phyloP scores from a whole-genome alignment of 1,140 invertebrate species.

The Drosophila chauvacae region DNA sequence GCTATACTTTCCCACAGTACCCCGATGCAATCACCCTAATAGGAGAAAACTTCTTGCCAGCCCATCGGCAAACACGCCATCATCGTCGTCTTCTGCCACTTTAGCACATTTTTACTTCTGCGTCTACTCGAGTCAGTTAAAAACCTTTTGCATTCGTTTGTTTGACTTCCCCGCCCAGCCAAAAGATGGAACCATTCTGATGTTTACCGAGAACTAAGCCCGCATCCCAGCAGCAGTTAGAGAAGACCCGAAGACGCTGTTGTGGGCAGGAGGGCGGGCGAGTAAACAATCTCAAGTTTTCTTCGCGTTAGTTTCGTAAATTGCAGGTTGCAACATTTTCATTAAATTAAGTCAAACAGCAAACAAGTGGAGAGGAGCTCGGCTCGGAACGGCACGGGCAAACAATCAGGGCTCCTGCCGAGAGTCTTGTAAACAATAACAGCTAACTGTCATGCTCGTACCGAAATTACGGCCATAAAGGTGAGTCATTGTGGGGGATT shows the following conservation, averaged over 20 bases:
- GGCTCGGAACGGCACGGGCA: constrained; percentile 21
- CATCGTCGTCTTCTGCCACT: constrained; percentile 36
- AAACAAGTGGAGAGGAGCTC: constrained; percentile 53
- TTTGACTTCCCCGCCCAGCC: constrained; percentile 56
- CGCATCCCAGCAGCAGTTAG: constrained; percentile 49
- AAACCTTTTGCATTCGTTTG: constrained; percentile 68
- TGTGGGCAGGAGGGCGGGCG: constrained; percentile 14
- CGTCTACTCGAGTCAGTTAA: constrained; percentile 45
- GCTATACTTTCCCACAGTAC: constrained; percentile 1
- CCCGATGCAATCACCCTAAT: constrained; percentile 43
- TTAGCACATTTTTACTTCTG: constrained; percentile 47
- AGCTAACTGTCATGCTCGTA: constrained; percentile 41
- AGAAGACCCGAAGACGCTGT: constrained; percentile 25
- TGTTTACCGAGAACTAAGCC: constrained; percentile 72
- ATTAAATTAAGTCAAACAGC: constrained; percentile 81
- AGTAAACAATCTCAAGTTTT: constrained; percentile 76
- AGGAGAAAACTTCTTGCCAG: constrained; percentile 11
- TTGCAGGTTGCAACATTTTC: constrained; percentile 83
- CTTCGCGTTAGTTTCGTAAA: constrained; percentile 73
- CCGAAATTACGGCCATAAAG: constrained; percentile 42
- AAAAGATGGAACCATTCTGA: constrained; percentile 44
- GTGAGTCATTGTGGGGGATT: background rate
- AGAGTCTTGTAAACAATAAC: constrained; percentile 58
- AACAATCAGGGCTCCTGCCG: constrained; percentile 58
- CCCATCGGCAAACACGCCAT: constrained; percentile 31